Base-by-base conservation (phyloP, 2,888 invertebrate genomes). In the Bombyx huttoni region DNA sequence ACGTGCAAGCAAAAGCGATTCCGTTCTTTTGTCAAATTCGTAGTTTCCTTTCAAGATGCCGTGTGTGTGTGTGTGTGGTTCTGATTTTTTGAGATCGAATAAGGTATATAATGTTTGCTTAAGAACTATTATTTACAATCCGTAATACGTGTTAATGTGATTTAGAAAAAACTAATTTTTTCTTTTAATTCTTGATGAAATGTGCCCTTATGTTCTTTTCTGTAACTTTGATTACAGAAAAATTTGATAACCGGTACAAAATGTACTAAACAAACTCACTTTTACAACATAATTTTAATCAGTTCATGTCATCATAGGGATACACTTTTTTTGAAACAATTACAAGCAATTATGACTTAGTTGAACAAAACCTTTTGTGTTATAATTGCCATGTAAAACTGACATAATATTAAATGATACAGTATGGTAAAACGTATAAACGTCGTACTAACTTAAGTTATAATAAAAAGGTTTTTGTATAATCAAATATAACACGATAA, bases 1-100 rank as follows among this genome's bases (percentile, higher is more conserved):
- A 78, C 76, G 75, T 78, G 72, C 71, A 75, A 74, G 67, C 73
- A 67, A 68, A 74, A 72, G 75, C 73, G 73, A 71, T 62, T 70
- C 40, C 63, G 64, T 62, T 61, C 73, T 74, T 80, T 81, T 82
- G 76, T 76, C 64, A 55, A 60, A 62, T 63, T 66, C 66, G 67
- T 68, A 63, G 70, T 68, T 67, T 62, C 68, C 63, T 68, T 77
- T 74, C 73, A 75, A 61, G 68, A 67, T 75, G 76, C 65, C 73
- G 75, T 74, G n/a, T n/a, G n/a, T n/a, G n/a, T n/a, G n/a, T n/a
- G n/a, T n/a, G n/a, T n/a, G 73, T 75, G 51, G 45, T 53, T 49
- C 64, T 61, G 70, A 73, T 71, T 73, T 61, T 70, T 64, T 70
- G 49, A 60, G 56, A 13, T 46, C 24, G 34, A 50, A 50, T 48